Conservation (phyloP, 2,888 invertebrate genomes). For the Cantharis flavilabris region DNA sequence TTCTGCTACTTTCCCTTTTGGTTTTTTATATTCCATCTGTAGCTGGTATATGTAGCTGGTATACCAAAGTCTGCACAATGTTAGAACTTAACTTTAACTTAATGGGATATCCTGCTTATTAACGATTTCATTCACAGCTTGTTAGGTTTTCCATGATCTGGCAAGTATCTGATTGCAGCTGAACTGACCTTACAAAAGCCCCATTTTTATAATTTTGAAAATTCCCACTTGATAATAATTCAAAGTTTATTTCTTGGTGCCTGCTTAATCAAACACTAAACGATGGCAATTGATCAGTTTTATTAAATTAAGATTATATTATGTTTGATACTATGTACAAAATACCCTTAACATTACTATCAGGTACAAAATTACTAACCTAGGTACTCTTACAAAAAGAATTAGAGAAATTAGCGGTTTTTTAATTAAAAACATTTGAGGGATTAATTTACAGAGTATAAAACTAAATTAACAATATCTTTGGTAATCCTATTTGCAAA, state of each 20-base stretch:
- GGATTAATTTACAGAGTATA: not conserved
- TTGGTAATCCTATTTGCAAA: conserved; percentile 1
- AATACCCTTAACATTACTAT: conserved; percentile 16
- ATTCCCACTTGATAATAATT: not conserved
- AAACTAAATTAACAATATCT: not conserved
- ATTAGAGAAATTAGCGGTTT: not conserved
- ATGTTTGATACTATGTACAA: not conserved
- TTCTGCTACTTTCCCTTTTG: conserved; percentile 37
- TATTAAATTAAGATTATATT: not conserved
- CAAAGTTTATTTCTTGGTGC: too few relatives aligned
- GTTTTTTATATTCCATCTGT: conserved; percentile 39
- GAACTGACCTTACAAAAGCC: not conserved
- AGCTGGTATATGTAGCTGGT: conserved; percentile 29
- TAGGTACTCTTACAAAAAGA: conserved; percentile 3
- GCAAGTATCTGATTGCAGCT: conserved; percentile 10
- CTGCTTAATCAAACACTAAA: not conserved
- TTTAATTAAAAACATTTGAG: not conserved
- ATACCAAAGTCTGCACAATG: conserved; percentile 42
- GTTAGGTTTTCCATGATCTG: conserved; percentile 32
- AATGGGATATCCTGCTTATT: conserved; percentile 41
- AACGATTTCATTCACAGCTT: conserved; percentile 44
- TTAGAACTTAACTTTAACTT: too few relatives aligned
- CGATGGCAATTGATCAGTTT: not conserved
- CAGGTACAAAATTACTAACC: conserved; percentile 25
- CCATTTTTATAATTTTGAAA: not conserved